Conservation (phyloP, 2,797 vertebrate genomes). For the Trematomus bernacchii region DNA sequence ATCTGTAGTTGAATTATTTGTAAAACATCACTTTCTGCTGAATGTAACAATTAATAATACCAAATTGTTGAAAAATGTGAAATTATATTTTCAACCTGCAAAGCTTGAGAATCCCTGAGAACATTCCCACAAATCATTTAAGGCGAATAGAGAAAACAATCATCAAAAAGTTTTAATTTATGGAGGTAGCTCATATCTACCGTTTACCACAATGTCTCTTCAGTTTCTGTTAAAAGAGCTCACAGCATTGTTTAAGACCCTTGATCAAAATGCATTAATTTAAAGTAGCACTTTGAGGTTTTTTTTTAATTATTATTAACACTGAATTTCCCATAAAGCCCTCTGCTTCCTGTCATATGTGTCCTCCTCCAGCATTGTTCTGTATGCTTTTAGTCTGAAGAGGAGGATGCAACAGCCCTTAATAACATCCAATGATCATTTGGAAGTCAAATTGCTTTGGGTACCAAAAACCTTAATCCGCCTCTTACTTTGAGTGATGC, state of each 20-base stretch:
- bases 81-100: conserved; percentile 4
- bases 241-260: conserved; percentile 10
- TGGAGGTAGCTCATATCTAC: conserved; percentile 3
- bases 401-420: conserved; percentile 3
- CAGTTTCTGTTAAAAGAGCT: neutral
- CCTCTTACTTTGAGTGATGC: neutral
- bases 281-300: conserved; percentile 32
- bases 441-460: neutral
- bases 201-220: neutral
- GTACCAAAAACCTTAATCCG: neutral
- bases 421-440: neutral
- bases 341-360: conserved; percentile 2
- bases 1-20: conserved; percentile 24
- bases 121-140: neutral
- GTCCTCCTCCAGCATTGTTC: conserved; percentile 15
- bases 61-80: conserved; percentile 8
- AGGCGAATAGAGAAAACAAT: neutral
- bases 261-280: conserved; percentile 13
- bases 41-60: conserved; percentile 13
- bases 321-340: conserved; percentile 13
- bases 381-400: conserved; percentile 1
- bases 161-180: neutral
- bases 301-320: conserved; percentile 20
- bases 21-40: conserved; percentile 1
- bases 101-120: conserved; percentile 13